Conservation (phyloP, 2,113 vertebrate genomes). For the Alouatta palliata region DNA sequence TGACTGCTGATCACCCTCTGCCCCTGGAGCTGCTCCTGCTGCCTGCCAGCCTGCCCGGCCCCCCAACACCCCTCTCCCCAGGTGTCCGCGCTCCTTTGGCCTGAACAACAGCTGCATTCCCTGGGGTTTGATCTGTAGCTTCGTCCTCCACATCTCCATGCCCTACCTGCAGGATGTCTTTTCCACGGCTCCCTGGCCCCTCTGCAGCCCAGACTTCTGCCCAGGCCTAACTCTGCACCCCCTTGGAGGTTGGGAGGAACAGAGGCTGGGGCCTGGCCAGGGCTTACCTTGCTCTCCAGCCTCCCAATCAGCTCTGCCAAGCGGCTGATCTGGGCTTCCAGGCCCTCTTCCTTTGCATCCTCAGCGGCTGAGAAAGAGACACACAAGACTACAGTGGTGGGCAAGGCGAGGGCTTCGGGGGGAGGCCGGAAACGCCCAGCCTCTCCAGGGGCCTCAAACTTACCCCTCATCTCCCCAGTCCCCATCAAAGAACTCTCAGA, state of each 20-base stretch:
- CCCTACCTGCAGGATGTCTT: neutral
- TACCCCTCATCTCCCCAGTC: neutral
- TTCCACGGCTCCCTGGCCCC: neutral
- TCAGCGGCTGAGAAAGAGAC: conserved; percentile 79
- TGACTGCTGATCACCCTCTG: neutral
- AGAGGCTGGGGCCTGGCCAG: fast-evolving
- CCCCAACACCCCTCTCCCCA: neutral
- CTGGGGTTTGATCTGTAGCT: fast-evolving
- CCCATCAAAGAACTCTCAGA: neutral
- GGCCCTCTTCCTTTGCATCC: conserved; percentile 91
- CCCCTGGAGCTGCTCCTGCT: neutral
- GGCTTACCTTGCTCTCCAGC: conserved; percentile 95
- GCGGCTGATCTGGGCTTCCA: conserved; percentile 94
- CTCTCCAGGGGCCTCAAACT: fast-evolving
- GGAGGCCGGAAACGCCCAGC: no score
- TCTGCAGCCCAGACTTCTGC: neutral
- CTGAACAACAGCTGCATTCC: fast-evolving
- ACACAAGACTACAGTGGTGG: neutral
- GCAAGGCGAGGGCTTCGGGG: no score
- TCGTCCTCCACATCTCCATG: fast-evolving
- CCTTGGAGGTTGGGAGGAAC: fast-evolving
- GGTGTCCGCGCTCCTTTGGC: neutral
- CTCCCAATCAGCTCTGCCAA: conserved; percentile 94
- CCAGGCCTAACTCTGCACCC: fast-evolving
- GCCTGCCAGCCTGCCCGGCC: neutral